Percentiles rank a stretch among this genome's conserved stretches.
Conservation (phyloP, 2,888 invertebrate species). For the Polylopha cassiicola region DNA sequence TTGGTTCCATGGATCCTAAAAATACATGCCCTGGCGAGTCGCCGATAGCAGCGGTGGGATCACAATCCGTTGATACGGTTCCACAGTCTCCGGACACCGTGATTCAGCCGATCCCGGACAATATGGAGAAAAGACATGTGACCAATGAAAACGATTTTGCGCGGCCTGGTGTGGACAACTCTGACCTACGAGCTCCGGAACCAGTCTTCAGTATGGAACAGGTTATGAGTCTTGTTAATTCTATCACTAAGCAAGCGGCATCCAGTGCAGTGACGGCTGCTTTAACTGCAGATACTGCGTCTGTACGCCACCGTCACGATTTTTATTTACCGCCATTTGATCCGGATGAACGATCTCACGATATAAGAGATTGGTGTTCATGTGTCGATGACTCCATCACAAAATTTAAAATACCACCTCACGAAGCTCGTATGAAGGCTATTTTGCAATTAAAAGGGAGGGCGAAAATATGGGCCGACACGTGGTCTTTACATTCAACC, state of each 20-base stretch:
- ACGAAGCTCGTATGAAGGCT: slow-evolving; percentile 26
- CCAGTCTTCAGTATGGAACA: slow-evolving; percentile 7
- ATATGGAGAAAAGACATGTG: no score
- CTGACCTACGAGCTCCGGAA: not conserved
- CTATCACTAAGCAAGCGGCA: slow-evolving; percentile 9
- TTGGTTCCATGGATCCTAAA: no score
- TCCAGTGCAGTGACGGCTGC: slow-evolving; percentile 8
- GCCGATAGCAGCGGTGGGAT: slow-evolving; percentile 3
- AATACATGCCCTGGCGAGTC: no score
- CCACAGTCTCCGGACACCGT: no score
- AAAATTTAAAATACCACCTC: slow-evolving; percentile 15
- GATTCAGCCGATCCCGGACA: no score
- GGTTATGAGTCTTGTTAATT: slow-evolving; percentile 6
- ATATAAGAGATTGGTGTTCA: slow-evolving; percentile 19
- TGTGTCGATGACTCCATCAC: slow-evolving; percentile 14
- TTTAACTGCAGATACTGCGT: no score
- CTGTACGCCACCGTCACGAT: slow-evolving; percentile 2
- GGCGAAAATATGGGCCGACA: slow-evolving; percentile 26
- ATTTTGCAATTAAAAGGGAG: slow-evolving; percentile 23
- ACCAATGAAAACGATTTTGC: no score
- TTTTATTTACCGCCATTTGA: slow-evolving; percentile 20
- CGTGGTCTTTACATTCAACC: slow-evolving; percentile 24
- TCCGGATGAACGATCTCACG: slow-evolving; percentile 16
- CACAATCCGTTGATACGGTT: no score
- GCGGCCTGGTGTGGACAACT: no score